Evolutionary conservation across 2,797 vertebrate genomes (phyloP).

Genomic region (Myotis pilosus): DNA sequence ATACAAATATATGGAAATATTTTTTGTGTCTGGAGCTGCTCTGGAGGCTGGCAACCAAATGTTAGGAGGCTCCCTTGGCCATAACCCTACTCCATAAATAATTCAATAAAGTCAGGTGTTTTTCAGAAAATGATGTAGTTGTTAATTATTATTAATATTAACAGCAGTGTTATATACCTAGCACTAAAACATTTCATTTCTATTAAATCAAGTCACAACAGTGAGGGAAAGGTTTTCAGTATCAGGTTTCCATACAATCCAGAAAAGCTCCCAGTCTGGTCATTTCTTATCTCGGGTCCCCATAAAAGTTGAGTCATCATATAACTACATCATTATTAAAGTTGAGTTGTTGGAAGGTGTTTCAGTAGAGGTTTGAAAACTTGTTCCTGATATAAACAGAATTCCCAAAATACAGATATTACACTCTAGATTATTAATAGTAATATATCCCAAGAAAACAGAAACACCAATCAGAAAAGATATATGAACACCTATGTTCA

Average conservation of each 20-base stretch:
- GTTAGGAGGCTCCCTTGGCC: neutral
- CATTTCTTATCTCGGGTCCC: neutral
- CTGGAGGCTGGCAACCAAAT: neutral
- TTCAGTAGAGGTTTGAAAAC: neutral
- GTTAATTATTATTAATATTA: neutral
- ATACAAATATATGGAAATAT: neutral
- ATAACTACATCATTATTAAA: neutral
- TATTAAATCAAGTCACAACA: neutral
- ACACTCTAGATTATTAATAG: neutral
- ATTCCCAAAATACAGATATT: neutral
- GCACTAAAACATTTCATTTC: neutral
- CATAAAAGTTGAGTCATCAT: too few relatives aligned
- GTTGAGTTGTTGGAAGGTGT: neutral
- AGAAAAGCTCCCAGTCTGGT: neutral
- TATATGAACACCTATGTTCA: too few relatives aligned
- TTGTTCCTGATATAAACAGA: neutral
- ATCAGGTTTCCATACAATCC: neutral
- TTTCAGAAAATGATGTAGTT: neutral
- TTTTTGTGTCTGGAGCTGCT: fast-evolving
- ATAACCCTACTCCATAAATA: neutral
- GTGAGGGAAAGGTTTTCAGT: neutral
- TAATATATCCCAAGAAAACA: too few relatives aligned
- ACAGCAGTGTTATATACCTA: neutral
- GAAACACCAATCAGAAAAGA: too few relatives aligned
- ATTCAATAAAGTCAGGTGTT: neutral